These are phyloP conservation scores for Schlechtendalia chinensis DNA, from an alignment of 1,140 invertebrate genomes.

Conservation along the genomic window DNA sequence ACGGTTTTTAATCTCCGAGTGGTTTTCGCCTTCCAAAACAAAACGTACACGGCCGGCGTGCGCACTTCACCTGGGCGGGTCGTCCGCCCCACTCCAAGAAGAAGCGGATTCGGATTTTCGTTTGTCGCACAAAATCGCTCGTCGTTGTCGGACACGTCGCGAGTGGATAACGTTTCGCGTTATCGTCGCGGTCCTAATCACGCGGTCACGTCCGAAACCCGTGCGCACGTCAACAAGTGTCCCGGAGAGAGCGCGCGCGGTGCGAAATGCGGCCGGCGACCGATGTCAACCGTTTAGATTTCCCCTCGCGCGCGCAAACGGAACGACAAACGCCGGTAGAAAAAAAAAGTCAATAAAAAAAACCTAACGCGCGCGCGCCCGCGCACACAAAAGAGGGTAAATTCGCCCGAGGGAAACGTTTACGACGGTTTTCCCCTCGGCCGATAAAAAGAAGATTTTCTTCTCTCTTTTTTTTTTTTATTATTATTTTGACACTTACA, in stretches of 20 bases:
- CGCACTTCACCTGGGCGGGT: no score
- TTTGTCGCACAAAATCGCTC: no score
- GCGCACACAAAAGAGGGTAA: constrained; percentile 37
- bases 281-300: constrained; percentile 49
- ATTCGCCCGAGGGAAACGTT: constrained; percentile 46
- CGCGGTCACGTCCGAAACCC: no score
- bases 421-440: constrained; percentile 46
- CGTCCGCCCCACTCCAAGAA: no score
- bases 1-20: constrained; percentile 43
- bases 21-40: background rate
- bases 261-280: no score
- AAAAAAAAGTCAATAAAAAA: constrained; percentile 48
- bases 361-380: no score
- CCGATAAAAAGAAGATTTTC: constrained; percentile 44
- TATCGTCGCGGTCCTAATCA: no score
- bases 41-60: no score
- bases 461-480: constrained; percentile 7
- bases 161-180: no score
- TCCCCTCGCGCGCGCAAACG: constrained; percentile 40
- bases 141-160: no score
- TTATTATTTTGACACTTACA: constrained; percentile 45
- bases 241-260: background rate
- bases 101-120: no score
- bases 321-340: constrained; percentile 25
- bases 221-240: constrained; percentile 44